Evolutionary conservation across 2,113 vertebrate species (phyloP).

Genomic region (Mesocricetus auratus): DNA sequence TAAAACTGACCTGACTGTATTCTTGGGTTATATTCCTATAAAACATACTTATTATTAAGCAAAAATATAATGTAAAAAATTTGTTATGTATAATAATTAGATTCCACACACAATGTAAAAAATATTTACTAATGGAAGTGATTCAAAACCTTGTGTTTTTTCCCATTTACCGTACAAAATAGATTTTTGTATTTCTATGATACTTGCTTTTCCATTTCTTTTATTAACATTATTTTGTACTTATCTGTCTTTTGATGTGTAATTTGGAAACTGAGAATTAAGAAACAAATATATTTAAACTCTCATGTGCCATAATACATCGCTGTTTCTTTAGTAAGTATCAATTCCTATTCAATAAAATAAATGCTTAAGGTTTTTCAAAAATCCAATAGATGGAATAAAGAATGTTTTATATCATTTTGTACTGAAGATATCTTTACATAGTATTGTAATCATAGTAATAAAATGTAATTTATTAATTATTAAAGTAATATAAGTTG

Average conservation of each 20-base stretch:
- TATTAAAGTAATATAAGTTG: constrained; percentile 47
- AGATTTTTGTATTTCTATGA: background rate
- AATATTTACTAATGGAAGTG: background rate
- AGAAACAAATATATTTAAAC: background rate
- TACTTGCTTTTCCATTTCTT: background rate
- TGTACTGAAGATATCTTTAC: background rate
- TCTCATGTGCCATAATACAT: background rate
- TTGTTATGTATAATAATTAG: background rate
- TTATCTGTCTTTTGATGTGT: background rate
- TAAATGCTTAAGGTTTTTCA: background rate
- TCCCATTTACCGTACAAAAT: background rate
- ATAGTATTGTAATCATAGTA: background rate
- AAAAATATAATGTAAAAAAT: background rate
- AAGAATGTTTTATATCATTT: background rate
- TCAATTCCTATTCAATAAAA: background rate
- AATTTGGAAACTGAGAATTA: background rate
- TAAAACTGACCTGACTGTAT: background rate
- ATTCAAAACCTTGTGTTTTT: background rate
- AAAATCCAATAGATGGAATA: background rate
- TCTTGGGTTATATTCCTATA: background rate
- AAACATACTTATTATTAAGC: constrained; percentile 16
- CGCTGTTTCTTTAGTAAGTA: background rate
- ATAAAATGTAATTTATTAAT: background rate
- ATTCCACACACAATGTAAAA: background rate
- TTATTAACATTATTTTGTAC: background rate